Evolutionary conservation across 2,113 vertebrate species (phyloP).

Genomic region (Herpetotheres cachinnans): DNA sequence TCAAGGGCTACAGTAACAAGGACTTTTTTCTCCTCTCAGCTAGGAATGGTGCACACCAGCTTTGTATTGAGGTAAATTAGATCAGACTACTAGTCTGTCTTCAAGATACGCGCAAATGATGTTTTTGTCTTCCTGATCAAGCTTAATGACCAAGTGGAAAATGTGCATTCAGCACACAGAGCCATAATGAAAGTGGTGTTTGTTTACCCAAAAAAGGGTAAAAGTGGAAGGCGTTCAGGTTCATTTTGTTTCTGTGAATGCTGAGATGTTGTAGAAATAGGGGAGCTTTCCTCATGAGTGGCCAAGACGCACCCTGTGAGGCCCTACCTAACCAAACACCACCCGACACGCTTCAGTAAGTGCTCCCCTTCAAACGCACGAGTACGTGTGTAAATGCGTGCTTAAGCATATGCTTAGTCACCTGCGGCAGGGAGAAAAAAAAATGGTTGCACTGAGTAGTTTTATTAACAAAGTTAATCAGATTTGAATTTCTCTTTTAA

Average conservation of each 20-base stretch:
- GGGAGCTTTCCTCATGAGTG: not conserved
- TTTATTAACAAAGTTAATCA: not conserved
- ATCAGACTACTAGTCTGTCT: not conserved
- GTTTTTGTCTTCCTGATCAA: not conserved
- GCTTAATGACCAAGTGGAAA: not conserved
- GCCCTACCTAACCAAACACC: not conserved
- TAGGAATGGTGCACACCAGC: not conserved
- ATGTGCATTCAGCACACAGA: not conserved
- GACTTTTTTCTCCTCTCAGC: not conserved
- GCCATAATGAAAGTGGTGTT: not conserved
- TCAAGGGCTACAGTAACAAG: not conserved
- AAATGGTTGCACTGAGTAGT: not conserved
- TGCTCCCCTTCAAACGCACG: not conserved
- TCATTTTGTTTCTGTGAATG: not conserved
- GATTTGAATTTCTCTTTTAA: not conserved
- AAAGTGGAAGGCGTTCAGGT: not conserved
- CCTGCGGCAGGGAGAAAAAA: not conserved
- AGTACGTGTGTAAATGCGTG: not conserved
- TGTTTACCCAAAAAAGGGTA: not conserved
- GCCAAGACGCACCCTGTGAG: not conserved
- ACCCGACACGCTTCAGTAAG: rapidly evolving
- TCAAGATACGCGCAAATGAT: not conserved
- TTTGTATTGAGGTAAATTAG: not conserved
- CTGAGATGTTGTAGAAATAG: not conserved
- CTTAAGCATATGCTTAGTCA: not conserved